Base-by-base conservation (phyloP, 1,140 invertebrate genomes). In the Hirudo medicinalis region DNA sequence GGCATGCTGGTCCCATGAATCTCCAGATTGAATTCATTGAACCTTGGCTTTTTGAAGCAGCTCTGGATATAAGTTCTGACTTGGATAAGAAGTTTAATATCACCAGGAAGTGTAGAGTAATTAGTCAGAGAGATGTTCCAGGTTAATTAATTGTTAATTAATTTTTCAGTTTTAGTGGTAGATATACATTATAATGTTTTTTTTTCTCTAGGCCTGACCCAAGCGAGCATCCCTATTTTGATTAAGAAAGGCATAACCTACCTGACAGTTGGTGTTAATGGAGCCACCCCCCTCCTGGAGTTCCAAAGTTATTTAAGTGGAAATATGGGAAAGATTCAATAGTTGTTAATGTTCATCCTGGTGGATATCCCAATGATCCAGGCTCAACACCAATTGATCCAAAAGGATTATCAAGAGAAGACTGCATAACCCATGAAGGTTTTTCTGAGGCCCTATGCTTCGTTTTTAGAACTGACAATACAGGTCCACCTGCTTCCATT, bases 1-100 rank as follows among this genome's bases (percentile, higher is more conserved):
- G 78, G 78, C 78, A 79, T 73, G 78, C 78, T 57, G 77, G 77
- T 25, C 76, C 78, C 60, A 79, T 79, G 78, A 79, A 79, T 70
- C 76, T 79, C 76, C 78, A 79, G 72, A 73, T 74, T n/a, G 78
- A 79, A 67, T 72, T 74, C 20, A 72, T 78, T 71, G 74, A 76
- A 43, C 70, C 74, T 43, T 54, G 60, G 32, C 67, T 76, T 67
- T 77, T 79, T 67, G 73, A 77, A 29, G 63, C 75, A 49, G 72
- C 76, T 19, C 70, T 79, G 17, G 74, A 77, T 70, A 70, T 79
- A 54, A 75, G 75, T 67, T 17, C 67, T 27, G 54, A 69, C 36
- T 68, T 79, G 40, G 78, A 79, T 72, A 63, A 60, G 22, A 57
- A 67, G 71, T 78, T 79, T 67, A 69, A 70, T 9, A 76, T 78